These are phyloP conservation scores for Montipora cactus DNA, from an alignment of 64 coral and sea anemone species.

Conservation along the genomic window DNA sequence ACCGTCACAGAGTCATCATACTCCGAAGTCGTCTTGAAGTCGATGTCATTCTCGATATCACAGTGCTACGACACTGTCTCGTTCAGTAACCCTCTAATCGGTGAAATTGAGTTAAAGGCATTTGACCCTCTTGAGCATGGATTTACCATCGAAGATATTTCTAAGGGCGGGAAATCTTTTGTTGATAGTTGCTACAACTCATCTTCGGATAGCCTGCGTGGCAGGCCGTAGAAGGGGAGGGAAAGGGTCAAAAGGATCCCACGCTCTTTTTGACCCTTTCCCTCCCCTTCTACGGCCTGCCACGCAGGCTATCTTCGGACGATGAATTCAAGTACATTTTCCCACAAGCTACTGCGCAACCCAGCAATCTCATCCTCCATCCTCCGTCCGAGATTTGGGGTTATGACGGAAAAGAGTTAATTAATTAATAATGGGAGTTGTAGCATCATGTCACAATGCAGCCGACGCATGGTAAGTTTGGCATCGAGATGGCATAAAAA, in stretches of 20 bases:
- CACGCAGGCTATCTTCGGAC: too few species aligned
- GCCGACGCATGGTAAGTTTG: slow-evolving; percentile 26
- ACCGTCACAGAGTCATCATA: background rate
- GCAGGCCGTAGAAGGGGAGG: too few species aligned
- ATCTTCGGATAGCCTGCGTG: too few species aligned
- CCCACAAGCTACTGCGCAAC: background rate
- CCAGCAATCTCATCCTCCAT: background rate
- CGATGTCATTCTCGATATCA: background rate
- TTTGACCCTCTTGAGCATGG: slow-evolving; percentile 66
- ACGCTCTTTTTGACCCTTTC: too few species aligned
- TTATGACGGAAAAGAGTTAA: too few species aligned
- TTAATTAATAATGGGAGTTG: slow-evolving; percentile 50
- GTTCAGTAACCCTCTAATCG: background rate
- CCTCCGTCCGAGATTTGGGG: too few species aligned
- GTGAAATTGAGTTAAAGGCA: slow-evolving; percentile 41
- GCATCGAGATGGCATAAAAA: slow-evolving; percentile 36
- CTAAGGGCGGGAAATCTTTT: slow-evolving; percentile 31
- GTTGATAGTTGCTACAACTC: background rate
- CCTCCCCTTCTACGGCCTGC: too few species aligned
- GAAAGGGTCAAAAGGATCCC: too few species aligned
- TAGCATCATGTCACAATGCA: slow-evolving; percentile 46
- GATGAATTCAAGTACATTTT: too few species aligned
- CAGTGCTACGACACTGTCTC: background rate
- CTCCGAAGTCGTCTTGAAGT: background rate
- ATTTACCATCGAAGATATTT: slow-evolving; percentile 58